Evolutionary conservation across 2,888 invertebrate species (phyloP).

Genomic region (Drosophila anomalata): DNA sequence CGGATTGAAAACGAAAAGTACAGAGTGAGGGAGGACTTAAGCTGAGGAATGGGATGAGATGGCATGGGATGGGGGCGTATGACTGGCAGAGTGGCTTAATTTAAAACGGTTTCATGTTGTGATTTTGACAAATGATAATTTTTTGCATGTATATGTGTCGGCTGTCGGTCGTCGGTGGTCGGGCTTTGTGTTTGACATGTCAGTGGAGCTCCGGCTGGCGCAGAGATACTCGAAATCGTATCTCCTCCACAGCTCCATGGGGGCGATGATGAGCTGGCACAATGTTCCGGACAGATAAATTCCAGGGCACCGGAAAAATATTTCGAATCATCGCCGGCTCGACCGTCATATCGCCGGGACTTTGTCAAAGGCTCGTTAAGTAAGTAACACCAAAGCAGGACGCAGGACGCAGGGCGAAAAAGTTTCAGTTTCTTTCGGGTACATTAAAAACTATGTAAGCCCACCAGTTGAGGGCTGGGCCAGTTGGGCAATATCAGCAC

Average conservation of each 20-base stretch:
- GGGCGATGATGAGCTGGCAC: constrained; percentile 66
- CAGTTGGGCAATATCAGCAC: constrained; percentile 35
- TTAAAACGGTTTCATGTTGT: constrained; percentile 78
- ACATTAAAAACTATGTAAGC: constrained; percentile 56
- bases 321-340: constrained; percentile 7
- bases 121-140: constrained; percentile 77
- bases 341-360: constrained; percentile 38
- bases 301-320: constrained; percentile 26
- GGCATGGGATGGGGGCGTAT: constrained; percentile 4
- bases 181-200: constrained; percentile 71
- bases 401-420: constrained; percentile 19
- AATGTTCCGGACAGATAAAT: constrained; percentile 68
- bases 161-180: constrained; percentile 6
- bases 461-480: constrained; percentile 1
- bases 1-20: constrained; percentile 4
- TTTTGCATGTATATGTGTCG: constrained; percentile 53
- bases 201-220: constrained; percentile 28
- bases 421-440: constrained; percentile 70
- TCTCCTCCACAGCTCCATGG: constrained; percentile 52
- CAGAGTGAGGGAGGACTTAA: constrained; percentile 22
- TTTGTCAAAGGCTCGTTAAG: constrained; percentile 75
- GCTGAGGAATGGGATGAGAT: constrained; percentile 4
- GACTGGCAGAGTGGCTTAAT: constrained; percentile 69
- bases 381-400: constrained; percentile 53
- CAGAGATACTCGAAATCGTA: constrained; percentile 19